Evolutionary conservation across 2,113 vertebrate species (phyloP).

Genomic region (Protobothrops mucrosquamatus): DNA sequence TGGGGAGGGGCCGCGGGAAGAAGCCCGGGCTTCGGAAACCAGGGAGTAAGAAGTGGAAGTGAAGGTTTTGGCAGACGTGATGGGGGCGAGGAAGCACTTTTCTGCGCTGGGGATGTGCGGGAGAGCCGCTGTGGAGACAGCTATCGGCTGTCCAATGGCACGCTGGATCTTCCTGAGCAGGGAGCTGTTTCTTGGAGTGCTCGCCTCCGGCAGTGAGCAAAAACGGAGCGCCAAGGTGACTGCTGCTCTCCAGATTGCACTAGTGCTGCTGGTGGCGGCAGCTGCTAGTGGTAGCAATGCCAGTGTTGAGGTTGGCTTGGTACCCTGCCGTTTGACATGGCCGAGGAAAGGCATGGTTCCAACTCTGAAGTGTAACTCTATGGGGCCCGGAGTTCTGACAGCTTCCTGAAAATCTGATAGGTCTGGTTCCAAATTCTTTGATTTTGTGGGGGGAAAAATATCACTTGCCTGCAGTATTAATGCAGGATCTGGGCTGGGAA

Average conservation of each 20-base stretch:
- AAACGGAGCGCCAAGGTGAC: constrained; percentile 26
- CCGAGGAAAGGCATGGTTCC: not conserved
- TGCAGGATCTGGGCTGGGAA: not conserved
- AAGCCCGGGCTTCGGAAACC: not conserved
- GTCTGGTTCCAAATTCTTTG: not conserved
- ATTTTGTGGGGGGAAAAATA: not conserved
- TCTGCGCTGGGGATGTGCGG: fast-evolving
- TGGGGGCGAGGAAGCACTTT: not conserved
- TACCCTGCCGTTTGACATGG: not conserved
- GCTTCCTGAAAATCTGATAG: not conserved
- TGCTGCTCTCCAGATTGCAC: constrained; percentile 50
- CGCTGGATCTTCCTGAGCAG: not conserved
- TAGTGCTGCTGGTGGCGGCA: constrained; percentile 36
- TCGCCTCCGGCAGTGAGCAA: not conserved
- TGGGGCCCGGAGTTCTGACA: not conserved
- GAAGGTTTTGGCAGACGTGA: not conserved
- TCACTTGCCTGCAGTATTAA: not conserved
- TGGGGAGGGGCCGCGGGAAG: not conserved
- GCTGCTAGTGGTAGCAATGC: constrained; percentile 25
- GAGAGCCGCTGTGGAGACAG: not conserved
- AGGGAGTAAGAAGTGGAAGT: not conserved
- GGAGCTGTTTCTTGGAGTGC: not conserved
- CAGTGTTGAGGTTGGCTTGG: constrained; percentile 23
- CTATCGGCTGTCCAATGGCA: not conserved
- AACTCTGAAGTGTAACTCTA: not conserved